Evolutionary conservation across 2,113 vertebrate genomes (phyloP).

Genomic region (Peromyscus californicus): DNA sequence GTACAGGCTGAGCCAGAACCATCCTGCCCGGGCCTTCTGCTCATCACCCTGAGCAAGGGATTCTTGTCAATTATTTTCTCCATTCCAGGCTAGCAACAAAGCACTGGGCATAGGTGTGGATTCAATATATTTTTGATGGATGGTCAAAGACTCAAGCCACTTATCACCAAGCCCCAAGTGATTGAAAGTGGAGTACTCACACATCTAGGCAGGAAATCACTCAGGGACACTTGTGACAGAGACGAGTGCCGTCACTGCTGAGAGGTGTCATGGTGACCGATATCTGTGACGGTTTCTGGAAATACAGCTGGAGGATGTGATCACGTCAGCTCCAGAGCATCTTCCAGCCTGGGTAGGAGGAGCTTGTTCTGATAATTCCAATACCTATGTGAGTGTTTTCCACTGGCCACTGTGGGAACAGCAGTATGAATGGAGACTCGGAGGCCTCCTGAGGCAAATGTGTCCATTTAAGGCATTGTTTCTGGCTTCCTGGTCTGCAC

Average conservation of each 20-base stretch:
- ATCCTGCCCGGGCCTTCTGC: accelerated
- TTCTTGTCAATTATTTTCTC: accelerated
- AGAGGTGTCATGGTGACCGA: not conserved
- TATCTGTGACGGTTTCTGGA: not conserved
- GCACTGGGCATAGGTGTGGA: not conserved
- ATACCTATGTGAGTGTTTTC: too few species aligned
- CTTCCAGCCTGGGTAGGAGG: accelerated
- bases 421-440: not conserved
- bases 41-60: not conserved
- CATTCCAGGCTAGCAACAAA: not conserved
- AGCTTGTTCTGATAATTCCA: accelerated
- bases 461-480: accelerated
- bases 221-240: not conserved
- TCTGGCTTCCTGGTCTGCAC: not conserved
- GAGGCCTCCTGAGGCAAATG: not conserved
- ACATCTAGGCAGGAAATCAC: not conserved
- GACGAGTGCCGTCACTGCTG: not conserved
- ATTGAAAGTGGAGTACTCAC: not conserved
- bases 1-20: not conserved
- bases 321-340: not conserved
- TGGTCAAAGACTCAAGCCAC: not conserved
- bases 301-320: not conserved
- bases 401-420: too few species aligned
- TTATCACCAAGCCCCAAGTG: not conserved
- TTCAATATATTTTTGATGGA: not conserved